Conservation (phyloP, 2,797 vertebrate genomes). For the Molossus alvarezi region DNA sequence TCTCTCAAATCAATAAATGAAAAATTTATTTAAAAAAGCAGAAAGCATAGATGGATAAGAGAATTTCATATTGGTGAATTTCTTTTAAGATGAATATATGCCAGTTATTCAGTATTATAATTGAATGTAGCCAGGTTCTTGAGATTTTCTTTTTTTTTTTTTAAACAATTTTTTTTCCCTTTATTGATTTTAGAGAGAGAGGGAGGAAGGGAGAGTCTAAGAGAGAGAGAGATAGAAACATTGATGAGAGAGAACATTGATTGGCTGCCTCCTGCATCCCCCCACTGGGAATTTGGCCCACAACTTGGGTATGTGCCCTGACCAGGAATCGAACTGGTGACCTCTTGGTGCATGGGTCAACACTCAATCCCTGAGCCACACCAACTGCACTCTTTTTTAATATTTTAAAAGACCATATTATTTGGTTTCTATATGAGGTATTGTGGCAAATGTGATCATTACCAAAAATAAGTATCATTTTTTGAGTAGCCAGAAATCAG, state of each 20-base stretch:
- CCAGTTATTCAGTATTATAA: slow-evolving; percentile 12
- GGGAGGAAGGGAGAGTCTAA: too few species aligned
- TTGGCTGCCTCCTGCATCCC: too few species aligned
- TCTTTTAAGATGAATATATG: slow-evolving; percentile 17
- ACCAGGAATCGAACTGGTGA: too few species aligned
- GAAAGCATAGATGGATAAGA: slow-evolving; percentile 34
- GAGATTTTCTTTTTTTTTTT: slow-evolving; percentile 4
- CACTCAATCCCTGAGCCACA: too few species aligned
- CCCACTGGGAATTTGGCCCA: too few species aligned
- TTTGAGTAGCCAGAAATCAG: not conserved
- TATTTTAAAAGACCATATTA: not conserved
- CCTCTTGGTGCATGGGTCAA: too few species aligned
- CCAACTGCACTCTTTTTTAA: too few species aligned
- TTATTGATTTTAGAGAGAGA: too few species aligned
- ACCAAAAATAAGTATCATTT: slow-evolving; percentile 6
- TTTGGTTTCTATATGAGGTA: slow-evolving; percentile 47
- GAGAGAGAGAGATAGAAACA: too few species aligned
- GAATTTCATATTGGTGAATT: slow-evolving; percentile 36
- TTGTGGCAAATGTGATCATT: slow-evolving; percentile 24
- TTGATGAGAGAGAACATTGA: too few species aligned
- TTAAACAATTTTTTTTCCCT: too few species aligned
- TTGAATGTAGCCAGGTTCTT: slow-evolving; percentile 26
- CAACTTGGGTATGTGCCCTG: too few species aligned
- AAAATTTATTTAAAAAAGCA: not conserved
- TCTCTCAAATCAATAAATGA: not conserved